Base-by-base conservation (phyloP, 2,113 vertebrate genomes). In the Sapayoa aenigma region DNA sequence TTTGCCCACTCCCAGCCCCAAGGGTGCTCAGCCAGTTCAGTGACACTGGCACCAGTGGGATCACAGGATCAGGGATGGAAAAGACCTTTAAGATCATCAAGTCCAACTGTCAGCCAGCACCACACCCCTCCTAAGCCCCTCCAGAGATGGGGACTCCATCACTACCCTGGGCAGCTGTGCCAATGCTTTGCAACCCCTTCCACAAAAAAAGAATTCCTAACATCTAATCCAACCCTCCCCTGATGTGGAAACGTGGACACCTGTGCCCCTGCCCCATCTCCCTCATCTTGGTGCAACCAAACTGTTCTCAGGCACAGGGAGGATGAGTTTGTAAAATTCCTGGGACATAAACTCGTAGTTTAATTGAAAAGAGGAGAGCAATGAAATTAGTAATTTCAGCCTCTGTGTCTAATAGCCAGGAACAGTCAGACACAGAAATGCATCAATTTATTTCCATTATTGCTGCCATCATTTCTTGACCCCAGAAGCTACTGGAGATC, bases 181-280 rank as follows among this genome's bases (percentile, higher is more conserved):
- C 66, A 56, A 2, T 1, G 44, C 31, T 42, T 21, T 12, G 22
- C 50, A 50, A 3, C 16, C 25, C 46, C 28, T 22, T 8, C 53
- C 56, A 14, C 0, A 15, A 11, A 22, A 11, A n/a, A 41, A 2
- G 46, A 21, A 4, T 8, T 19, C 75, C 25, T 2, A 14, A 25
- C 3, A 9, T 2, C 30, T 31, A 35, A 18, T 0, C 24, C 1
- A 5, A 13, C 4, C 11, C 60, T 5, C 4, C 9, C 47, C 55
- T 2, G 11, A 30, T 4, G 39, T 0, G 2, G 15, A 10, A 11
- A 30, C 4, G 39, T 0, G 2, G 13, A 9, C 19, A 3, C 21
- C 16, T 4, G n/a, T 13, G 39, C 28, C 0, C 42, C 59, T 14
- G 15, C 18, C 23, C 56, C 35, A 13, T 5, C 7, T 1, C 0